These are phyloP conservation scores for Pachydiplax longipennis DNA, from an alignment of 2,888 invertebrate genomes.

Conservation along the genomic window DNA sequence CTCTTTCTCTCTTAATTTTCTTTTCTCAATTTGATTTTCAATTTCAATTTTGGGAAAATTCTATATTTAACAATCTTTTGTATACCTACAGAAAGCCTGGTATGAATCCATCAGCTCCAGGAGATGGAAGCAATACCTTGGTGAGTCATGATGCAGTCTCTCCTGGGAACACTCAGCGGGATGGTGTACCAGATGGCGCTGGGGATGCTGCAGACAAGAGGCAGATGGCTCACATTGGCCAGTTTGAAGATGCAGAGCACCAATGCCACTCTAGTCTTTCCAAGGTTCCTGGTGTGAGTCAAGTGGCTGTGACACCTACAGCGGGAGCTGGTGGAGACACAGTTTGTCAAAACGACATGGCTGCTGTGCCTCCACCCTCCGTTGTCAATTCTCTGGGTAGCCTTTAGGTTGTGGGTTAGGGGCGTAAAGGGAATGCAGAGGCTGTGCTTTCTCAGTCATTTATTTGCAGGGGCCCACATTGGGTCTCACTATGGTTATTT, in stretches of 20 bases:
- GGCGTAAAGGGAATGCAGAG: conserved; percentile 14
- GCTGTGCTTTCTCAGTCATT: conserved; percentile 39
- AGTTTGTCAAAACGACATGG: conserved; percentile 33
- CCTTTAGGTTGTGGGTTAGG: conserved; percentile 32
- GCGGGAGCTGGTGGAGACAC: conserved; percentile 12
- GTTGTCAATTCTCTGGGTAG: conserved; percentile 37
- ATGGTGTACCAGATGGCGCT: conserved; percentile 11
- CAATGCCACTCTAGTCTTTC: conserved; percentile 44
- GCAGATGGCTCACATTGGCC: conserved; percentile 25
- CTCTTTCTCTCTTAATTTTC: no score
- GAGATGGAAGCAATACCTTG: background rate
- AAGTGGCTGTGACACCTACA: background rate
- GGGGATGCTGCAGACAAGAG: conserved; percentile 16
- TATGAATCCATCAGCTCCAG: conserved; percentile 2
- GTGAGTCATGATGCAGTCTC: background rate
- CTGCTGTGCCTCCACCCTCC: conserved; percentile 31
- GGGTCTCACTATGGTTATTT: conserved; percentile 10
- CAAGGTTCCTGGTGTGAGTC: conserved; percentile 43
- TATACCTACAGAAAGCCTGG: background rate
- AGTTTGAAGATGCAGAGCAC: conserved; percentile 36
- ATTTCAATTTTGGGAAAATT: no score
- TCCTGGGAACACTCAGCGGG: background rate
- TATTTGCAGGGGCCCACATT: conserved; percentile 33
- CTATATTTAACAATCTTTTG: background rate
- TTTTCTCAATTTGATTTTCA: no score